Evolutionary conservation across 2,113 vertebrate genomes (phyloP).

Genomic region (Variabilichromis moorii): DNA sequence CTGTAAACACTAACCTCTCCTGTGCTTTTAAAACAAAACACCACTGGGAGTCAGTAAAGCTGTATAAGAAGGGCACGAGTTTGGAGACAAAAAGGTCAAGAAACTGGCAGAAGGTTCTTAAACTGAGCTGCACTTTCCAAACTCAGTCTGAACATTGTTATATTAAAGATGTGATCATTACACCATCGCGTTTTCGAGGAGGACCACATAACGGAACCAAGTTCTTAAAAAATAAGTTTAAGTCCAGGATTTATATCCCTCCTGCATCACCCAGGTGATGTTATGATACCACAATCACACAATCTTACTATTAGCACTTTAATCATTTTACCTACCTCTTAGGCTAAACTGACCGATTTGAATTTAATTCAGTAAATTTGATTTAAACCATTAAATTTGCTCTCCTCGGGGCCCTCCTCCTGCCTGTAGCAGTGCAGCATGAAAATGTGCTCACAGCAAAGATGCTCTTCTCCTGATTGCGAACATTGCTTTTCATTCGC

Average conservation of each 20-base stretch:
- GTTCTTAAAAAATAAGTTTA: background rate
- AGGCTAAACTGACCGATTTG: background rate
- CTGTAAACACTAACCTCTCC: background rate
- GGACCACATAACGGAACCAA: background rate
- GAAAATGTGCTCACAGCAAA: background rate
- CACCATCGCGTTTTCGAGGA: background rate
- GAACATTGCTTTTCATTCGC: fast-evolving
- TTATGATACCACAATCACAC: background rate
- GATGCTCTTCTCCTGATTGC: background rate
- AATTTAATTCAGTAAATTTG: background rate
- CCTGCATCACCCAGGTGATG: background rate
- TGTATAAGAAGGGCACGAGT: background rate
- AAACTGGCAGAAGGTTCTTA: background rate
- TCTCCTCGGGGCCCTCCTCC: background rate
- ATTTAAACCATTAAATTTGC: background rate
- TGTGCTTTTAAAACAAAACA: background rate
- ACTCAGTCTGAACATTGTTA: background rate
- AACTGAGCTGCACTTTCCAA: background rate
- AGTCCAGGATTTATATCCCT: background rate
- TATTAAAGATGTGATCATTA: background rate
- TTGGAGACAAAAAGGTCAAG: background rate
- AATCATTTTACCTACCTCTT: background rate
- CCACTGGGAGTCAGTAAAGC: background rate
- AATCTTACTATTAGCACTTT: background rate
- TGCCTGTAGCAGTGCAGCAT: background rate